phyloP scores from a whole-genome alignment of 2,888 invertebrate species.

The Cancer borealis region DNA sequence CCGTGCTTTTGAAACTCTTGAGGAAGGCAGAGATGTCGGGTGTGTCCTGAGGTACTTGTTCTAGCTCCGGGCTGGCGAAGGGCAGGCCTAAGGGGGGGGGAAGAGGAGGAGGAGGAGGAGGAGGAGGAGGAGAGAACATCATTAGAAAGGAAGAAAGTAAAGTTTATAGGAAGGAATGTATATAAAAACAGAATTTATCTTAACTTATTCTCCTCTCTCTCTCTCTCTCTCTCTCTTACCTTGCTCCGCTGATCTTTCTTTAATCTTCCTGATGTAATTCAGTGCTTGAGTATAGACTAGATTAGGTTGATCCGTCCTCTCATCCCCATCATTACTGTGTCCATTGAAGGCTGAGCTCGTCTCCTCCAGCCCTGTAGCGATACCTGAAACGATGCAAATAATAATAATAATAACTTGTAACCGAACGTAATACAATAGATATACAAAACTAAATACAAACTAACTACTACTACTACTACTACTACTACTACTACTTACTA shows the following conservation, averaged over 20 bases:
- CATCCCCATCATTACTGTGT: constrained; percentile 57
- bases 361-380: constrained; percentile 55
- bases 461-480: no score
- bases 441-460: neutral
- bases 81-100: constrained; percentile 65
- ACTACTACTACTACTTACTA: constrained; percentile 50
- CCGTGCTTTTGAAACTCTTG: constrained; percentile 73
- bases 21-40: constrained; percentile 69
- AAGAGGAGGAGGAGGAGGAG: neutral
- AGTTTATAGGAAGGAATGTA: no score
- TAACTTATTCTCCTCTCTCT: neutral
- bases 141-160: no score
- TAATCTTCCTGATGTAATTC: constrained; percentile 75
- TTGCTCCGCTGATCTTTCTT: constrained; percentile 75
- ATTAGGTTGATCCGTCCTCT: constrained; percentile 66
- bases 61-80: constrained; percentile 70
- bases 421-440: neutral
- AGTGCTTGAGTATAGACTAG: constrained; percentile 77
- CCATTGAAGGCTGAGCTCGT: constrained; percentile 47
- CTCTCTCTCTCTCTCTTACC: constrained; percentile 60
- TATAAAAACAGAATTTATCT: neutral
- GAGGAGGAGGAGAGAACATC: neutral
- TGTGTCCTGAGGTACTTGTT: constrained; percentile 66
- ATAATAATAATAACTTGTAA: neutral
- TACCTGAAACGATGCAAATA: constrained; percentile 32